Evolutionary conservation across 2,888 invertebrate genomes (phyloP), one percentile per base, ranked within the genome.

Genomic region (Parnassius orleans): DNA sequence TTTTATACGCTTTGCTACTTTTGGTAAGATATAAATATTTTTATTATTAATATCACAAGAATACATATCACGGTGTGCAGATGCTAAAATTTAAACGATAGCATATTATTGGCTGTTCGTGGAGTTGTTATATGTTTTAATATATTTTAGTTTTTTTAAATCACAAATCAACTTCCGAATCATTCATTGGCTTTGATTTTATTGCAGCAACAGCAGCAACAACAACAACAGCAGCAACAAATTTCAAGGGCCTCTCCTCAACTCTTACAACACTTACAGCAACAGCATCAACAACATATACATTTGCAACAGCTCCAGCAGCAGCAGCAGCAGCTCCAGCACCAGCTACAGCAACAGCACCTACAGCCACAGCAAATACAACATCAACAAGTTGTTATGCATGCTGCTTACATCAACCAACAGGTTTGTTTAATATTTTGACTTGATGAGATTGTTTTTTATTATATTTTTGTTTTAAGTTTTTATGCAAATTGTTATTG

Each of bases 331-430:
- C 83, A 79, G 41, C 76, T 82, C 47, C 83, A 79, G 11, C 76
- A 80, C 48, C 79, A 77, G 41, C 83, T 80, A 63, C 73, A 80
- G 64, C 77, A 80, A 48, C 81, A 80, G 56, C 73, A 77, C 54
- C 78, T 78, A 58, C 82, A 80, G 43, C 71, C 72, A 11, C 76
- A 73, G 12, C 76, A 75, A 54, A 72, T 74, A 57, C 77, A 84
- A 68, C 86, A 87, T 58, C 84, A 83, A 65, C 87, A 87, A 78
- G 88, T 88, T 69, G 89, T 90, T 47, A 90, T 91, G 90, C 90
- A 90, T 67, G 83, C 90, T 11, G 84, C 88, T 10, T 91, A 90
- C 64, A 87, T 90, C 48, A 90, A 91, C 73, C 89, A 90, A 75
- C 72, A 82, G 67, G 90, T 90, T 66, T 11, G 5, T 43, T 33